Conservation (phyloP, 2,797 vertebrate genomes). For the Clarias pachynema region DNA sequence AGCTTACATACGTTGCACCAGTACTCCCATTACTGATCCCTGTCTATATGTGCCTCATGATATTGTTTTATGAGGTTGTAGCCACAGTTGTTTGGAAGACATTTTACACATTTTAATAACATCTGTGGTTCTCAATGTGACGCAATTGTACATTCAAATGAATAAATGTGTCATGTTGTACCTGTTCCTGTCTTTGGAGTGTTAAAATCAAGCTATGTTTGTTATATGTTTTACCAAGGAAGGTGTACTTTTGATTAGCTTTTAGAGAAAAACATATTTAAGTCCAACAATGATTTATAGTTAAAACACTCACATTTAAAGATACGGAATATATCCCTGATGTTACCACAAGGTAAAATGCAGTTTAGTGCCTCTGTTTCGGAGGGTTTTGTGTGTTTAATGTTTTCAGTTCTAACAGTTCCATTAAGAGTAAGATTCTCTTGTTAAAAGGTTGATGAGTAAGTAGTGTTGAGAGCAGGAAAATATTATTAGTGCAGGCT, state of each 20-base stretch:
- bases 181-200: neutral
- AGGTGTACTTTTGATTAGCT: neutral
- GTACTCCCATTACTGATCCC: neutral
- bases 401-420: neutral
- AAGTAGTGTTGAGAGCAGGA: neutral
- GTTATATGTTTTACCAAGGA: neutral
- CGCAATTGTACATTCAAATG: neutral
- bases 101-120: neutral
- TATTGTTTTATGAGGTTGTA: neutral
- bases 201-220: neutral
- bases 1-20: neutral
- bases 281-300: neutral
- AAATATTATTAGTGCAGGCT: neutral
- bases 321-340: neutral
- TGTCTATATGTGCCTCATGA: neutral
- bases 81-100: neutral
- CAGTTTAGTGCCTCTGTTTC: neutral
- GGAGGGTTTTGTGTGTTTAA: neutral
- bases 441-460: neutral
- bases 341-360: neutral
- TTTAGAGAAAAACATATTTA: neutral
- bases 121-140: neutral
- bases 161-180: neutral
- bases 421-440: neutral
- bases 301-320: too few species aligned